Evolutionary conservation across 2,888 invertebrate genomes (phyloP), one percentile per base, ranked within the genome.

Genomic region (Leucania comma): DNA sequence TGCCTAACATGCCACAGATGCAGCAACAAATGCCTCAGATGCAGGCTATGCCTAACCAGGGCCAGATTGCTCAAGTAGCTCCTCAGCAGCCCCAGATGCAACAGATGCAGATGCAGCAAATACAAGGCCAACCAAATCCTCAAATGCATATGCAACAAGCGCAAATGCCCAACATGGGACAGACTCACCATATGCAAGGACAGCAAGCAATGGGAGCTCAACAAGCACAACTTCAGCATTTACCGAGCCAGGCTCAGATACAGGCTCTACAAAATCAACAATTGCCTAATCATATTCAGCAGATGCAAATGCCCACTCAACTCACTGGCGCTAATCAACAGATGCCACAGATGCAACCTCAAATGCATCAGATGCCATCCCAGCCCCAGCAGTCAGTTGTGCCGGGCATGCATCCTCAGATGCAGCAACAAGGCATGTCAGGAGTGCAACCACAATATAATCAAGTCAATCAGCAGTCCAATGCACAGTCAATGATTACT

Each of bases 241-340:
- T 95, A 87, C 93, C 94, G 67, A 96, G 94, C 85, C 96, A 96
- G 83, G 95, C 95, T 48, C 96, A 96, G 84, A 96, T 96, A 67
- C 96, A 96, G 84, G 95, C 96, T 42, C 87, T 96, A 78, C 96
- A 96, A 82, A 95, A 93, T 75, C 97, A 96, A 85, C 97, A 96
- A 86, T 94, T 97, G 76, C 95, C 94, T 84, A 95, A 96, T 85
- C 96, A 96, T 80, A 96, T 96, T 89, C 96, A 96, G 81, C 95
- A 96, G 81, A 96, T 96, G 93, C 96, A 96, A 85, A 94, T 96
- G 91, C 93, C 95, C 62, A 85, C 93, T 51, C 96, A 96, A 79
- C 82, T 96, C 63, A 90, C 91, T 88, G 95, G 91, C 74, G 90
- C 91, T 80, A 96, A 92, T 86, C 96, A 93, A 88, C 96, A 96